Conservation (phyloP, 1,140 invertebrate species). For the Bombus waltoni region DNA sequence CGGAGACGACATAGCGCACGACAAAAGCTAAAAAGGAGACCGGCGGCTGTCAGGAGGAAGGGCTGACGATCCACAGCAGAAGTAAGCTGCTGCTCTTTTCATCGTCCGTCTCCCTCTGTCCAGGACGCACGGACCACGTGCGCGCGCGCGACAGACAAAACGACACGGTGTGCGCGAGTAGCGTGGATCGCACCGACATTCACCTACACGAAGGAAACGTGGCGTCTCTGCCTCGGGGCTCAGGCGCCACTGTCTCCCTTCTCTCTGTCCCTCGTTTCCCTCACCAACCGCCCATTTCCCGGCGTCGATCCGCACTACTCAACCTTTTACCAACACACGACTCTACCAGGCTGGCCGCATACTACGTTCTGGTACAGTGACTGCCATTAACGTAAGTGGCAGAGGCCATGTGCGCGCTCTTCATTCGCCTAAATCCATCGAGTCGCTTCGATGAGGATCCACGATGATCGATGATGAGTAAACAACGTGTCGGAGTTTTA, state of each 20-base stretch:
- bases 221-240: constrained; percentile 70
- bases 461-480: neutral
- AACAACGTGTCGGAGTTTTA: no score
- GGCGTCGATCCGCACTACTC: constrained; percentile 55
- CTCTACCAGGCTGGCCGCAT: constrained; percentile 51
- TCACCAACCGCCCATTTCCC: constrained; percentile 49
- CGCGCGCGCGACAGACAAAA: neutral
- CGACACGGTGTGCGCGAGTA: neutral
- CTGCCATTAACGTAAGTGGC: constrained; percentile 51
- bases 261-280: constrained; percentile 47
- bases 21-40: constrained; percentile 43
- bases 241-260: constrained; percentile 71
- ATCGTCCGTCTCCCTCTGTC: constrained; percentile 15
- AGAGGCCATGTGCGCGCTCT: constrained; percentile 44
- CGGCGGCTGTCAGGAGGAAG: constrained; percentile 23
- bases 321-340: constrained; percentile 61
- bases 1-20: constrained; percentile 27
- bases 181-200: constrained; percentile 30
- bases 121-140: constrained; percentile 10
- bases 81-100: constrained; percentile 34
- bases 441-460: constrained; percentile 11
- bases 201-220: constrained; percentile 28
- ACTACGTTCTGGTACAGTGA: constrained; percentile 46
- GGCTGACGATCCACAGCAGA: constrained; percentile 36
- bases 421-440: constrained; percentile 13